A percentile compares a stretch with the other conserved stretches of the same genome.
Evolutionary conservation across 2,888 invertebrate genomes (phyloP).

Genomic region (Polydesmus complanatus): DNA sequence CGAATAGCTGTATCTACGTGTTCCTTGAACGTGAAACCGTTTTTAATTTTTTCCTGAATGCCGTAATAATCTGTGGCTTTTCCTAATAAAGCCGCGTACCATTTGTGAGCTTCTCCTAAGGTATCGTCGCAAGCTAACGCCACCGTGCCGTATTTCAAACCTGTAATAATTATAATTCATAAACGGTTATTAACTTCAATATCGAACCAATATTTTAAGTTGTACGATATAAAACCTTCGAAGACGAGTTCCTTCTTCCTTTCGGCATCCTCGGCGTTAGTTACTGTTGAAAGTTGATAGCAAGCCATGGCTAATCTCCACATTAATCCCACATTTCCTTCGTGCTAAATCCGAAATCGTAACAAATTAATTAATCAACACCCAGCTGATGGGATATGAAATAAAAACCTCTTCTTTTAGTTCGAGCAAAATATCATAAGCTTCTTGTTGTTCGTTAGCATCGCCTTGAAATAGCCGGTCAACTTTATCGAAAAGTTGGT

Average conservation of each 20-base stretch:
- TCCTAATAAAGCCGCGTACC: constrained; percentile 56
- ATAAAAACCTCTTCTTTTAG: constrained; percentile 27
- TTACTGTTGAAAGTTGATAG: constrained; percentile 20
- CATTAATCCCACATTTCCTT: constrained; percentile 29
- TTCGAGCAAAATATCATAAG: constrained; percentile 27
- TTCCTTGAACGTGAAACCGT: constrained; percentile 49
- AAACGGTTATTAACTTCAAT: neutral
- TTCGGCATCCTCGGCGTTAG: constrained; percentile 26
- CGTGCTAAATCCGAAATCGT: constrained; percentile 19
- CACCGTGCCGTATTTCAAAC: constrained; percentile 41
- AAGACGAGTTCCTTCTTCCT: constrained; percentile 31
- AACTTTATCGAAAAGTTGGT: constrained; percentile 24
- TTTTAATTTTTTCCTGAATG: constrained; percentile 48
- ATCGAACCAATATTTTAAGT: neutral
- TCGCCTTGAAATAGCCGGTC: constrained; percentile 31
- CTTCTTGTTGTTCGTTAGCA: constrained; percentile 28
- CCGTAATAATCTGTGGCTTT: constrained; percentile 44
- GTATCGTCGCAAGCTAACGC: constrained; percentile 40
- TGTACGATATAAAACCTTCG: too few relatives aligned
- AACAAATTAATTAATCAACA: neutral
- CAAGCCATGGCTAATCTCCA: constrained; percentile 36
- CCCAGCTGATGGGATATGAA: neutral
- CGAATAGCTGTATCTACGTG: constrained; percentile 51
- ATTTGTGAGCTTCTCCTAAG: constrained; percentile 51
- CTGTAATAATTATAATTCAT: constrained; percentile 27